A percentile compares a stretch with the other conserved stretches of the same genome.
These are phyloP conservation scores for Centropus bengalensis DNA, from an alignment of 2,113 vertebrate species.

Conservation along the genomic window DNA sequence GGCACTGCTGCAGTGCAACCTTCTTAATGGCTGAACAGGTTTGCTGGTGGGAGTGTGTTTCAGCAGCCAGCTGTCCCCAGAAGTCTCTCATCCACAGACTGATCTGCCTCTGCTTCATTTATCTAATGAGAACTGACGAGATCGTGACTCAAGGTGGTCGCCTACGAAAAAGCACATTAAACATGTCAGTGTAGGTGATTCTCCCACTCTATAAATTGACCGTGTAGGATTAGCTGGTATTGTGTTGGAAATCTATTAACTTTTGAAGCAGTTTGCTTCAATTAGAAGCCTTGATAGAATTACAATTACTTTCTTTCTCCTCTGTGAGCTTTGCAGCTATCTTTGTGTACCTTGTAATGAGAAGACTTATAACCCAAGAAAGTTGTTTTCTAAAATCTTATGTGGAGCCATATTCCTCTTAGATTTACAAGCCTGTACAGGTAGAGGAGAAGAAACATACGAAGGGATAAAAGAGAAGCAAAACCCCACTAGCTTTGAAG, in stretches of 20 bases:
- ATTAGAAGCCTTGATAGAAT: slow-evolving; percentile 57
- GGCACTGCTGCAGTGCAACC: rapidly evolving
- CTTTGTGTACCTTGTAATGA: not conserved
- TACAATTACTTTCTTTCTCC: slow-evolving; percentile 39
- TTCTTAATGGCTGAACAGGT: not conserved
- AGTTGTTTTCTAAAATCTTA: slow-evolving; percentile 1
- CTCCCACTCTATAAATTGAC: slow-evolving; percentile 34
- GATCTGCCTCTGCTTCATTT: not conserved
- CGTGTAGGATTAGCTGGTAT: slow-evolving; percentile 30
- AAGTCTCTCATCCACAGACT: not conserved
- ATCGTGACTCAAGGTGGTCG: not conserved
- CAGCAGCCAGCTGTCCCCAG: not conserved
- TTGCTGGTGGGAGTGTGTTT: not conserved
- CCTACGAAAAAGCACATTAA: slow-evolving; percentile 54
- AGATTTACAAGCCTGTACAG: not conserved
- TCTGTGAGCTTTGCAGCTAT: slow-evolving; percentile 28
- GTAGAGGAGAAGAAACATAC: not conserved
- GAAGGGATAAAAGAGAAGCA: not conserved
- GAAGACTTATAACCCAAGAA: slow-evolving; percentile 6
- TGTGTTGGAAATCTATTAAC: slow-evolving; percentile 65
- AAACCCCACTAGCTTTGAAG: not conserved
- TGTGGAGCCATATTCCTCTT: not conserved
- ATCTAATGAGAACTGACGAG: slow-evolving; percentile 55
- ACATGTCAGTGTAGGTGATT: slow-evolving; percentile 34
- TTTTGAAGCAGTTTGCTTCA: slow-evolving; percentile 51